Evolutionary conservation across 2,113 vertebrate genomes (phyloP), one percentile per base, ranked within the genome.

Genomic region (Nesogale talazaci): DNA sequence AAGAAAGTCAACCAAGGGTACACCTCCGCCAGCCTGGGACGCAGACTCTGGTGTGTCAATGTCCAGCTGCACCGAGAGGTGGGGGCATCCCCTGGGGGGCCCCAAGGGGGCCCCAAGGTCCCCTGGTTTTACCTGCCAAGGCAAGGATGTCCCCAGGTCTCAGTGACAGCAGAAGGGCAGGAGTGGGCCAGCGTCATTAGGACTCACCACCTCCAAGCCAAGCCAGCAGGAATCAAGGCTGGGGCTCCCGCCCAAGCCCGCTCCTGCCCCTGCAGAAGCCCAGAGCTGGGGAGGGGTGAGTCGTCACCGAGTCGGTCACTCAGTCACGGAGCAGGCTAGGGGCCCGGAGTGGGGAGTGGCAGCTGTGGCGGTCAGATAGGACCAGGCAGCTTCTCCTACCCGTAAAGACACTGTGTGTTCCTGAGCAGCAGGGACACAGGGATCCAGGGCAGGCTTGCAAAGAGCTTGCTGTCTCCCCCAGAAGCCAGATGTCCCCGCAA

Each of bases 371-470:
- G 29, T 36, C 19, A 16, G 27, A 69, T 17, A 52, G 5, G 46
- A 52, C 46, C 46, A 52, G 46, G 46, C 46, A 52, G 42, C 5
- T 9, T 52, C 46, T 56, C 42, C 17, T 69, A 69, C 22, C 42
- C 2, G 7, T 38, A 0, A 65, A 67, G 27, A 20, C 0, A 0
- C 0, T 0, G 67, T 42, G 38, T 10, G 1, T 0, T 31, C 16
- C 31, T 16, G 6, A 9, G 3, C 0, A 5, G 38, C 20, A 22
- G 23, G 46, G 25, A 25, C 63, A 27, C 4, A 8, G 23, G 9
- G 63, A 11, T 25, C 16, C 20, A 65, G 23, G 8, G 63, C 22
- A 25, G 61, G 72, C 31, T 52, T 34, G 23, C 1, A 3, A 70
- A 25, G 2, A 10, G 46, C 3, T 29, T 1, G 10, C 1, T 20